phyloP scores from a whole-genome alignment of 2,113 vertebrate genomes.

The Blennius ocellaris region DNA sequence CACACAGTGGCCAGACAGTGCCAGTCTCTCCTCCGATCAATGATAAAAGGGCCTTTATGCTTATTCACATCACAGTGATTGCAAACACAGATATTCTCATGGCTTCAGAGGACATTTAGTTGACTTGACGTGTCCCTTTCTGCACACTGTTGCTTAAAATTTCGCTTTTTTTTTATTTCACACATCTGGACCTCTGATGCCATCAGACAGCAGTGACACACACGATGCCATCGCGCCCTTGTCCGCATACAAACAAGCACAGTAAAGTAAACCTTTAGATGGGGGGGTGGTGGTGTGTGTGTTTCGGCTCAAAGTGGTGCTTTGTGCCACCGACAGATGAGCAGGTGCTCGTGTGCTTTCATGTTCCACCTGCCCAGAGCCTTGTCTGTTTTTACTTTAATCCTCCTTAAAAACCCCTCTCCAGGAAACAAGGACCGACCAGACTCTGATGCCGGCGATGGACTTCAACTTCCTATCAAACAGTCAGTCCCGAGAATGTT shows the following conservation, averaged over 20 bases:
- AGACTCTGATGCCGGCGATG: background rate
- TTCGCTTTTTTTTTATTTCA: no score
- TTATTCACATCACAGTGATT: slow-evolving; percentile 6
- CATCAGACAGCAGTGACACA: slow-evolving; percentile 17
- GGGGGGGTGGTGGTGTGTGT: no score
- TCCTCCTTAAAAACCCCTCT: background rate
- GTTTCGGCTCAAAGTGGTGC: slow-evolving; percentile 39
- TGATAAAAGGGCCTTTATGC: slow-evolving; percentile 63
- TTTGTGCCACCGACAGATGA: slow-evolving; percentile 10
- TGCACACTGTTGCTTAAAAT: background rate
- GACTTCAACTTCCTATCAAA: background rate
- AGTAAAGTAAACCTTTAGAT: background rate
- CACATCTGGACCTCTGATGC: slow-evolving; percentile 19
- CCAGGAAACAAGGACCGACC: background rate
- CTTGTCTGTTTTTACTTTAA: background rate
- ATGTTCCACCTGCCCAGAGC: slow-evolving; percentile 29
- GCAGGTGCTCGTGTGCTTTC: slow-evolving; percentile 52
- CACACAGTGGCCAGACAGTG: slow-evolving; percentile 51
- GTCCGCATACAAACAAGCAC: background rate
- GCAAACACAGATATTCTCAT: background rate
- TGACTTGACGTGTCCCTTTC: background rate
- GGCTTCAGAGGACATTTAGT: background rate
- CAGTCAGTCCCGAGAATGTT: background rate
- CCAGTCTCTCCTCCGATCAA: slow-evolving; percentile 57
- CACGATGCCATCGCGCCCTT: background rate